Evolutionary conservation across 2,888 invertebrate species (phyloP), one percentile per base, ranked within the genome.

Genomic region (Acleris sparsana): DNA sequence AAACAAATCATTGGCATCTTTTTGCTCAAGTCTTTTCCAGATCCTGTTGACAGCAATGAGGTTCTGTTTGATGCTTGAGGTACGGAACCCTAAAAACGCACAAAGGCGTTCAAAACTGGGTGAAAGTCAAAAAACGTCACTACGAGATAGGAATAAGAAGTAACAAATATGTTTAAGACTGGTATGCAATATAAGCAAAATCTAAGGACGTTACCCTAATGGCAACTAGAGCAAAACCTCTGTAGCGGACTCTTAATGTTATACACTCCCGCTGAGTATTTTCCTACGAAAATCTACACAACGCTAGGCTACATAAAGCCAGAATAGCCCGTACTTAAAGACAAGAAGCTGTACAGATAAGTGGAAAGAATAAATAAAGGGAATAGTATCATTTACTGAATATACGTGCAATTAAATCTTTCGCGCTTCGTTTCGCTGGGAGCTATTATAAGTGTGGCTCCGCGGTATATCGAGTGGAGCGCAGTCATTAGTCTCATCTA

Each of bases 361-460:
- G 53, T 43, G 56, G 25, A 62, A 53, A 52, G 48, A 66, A 66
- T 66, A 66, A 66, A 66, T 66, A 66, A 65, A 56, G 56, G 46
- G 39, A 61, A 65, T 61, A 60, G 62, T 62, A 53, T 66, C 66
- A 66, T 66, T 66, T 66, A 57, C 17, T 62, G 53, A 66, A 66
- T 62, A 66, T 62, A 66, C 66, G 62, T 66, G 62, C 57, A 66
- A 66, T 62, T 66, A 61, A 62, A 66, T 61, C 56, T 62, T 57
- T 62, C 57, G 52, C 53, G 66, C 56, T 62, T 48, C 52, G 66
- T 57, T 62, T 62, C 39, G 22, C 46, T 20, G 59, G 51, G 49
- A 44, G 22, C 53, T 25, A 51, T 55, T 25, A 51, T 55, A 44
- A 56, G 49, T 51, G 43, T 46, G 7, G 44, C 48, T 13, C 46